phyloP scores from a whole-genome alignment of 1,140 invertebrate genomes.

The Grapholita molesta region DNA sequence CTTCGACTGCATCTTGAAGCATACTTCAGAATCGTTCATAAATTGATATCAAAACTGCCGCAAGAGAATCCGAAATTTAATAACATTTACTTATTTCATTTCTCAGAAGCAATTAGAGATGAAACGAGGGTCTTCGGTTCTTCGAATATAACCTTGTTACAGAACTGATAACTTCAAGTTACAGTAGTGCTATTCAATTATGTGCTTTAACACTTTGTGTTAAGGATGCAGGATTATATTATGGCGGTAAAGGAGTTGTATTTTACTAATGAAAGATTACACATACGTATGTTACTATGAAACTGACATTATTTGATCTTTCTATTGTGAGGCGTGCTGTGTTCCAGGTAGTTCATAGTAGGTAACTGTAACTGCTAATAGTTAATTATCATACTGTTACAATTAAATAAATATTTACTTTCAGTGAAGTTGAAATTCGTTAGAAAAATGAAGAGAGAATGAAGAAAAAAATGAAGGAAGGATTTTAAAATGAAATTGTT shows the following conservation, averaged over 20 bases:
- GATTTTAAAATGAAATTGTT: too few species aligned
- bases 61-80: constrained; percentile 33
- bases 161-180: not conserved
- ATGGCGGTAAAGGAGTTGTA: not conserved
- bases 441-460: too few species aligned
- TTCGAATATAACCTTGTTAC: constrained; percentile 33
- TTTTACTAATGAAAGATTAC: constrained; percentile 5
- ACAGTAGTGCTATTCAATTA: constrained; percentile 2
- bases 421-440: too few species aligned
- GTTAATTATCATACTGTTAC: not conserved
- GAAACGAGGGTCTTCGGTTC: constrained; percentile 41
- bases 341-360: not conserved
- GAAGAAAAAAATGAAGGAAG: too few species aligned
- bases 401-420: too few species aligned
- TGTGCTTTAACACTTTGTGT: not conserved
- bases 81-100: constrained; percentile 30
- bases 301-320: constrained; percentile 11
- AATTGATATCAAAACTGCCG: not conserved
- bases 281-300: not conserved
- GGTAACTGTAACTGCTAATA: not conserved
- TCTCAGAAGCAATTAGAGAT: constrained; percentile 53
- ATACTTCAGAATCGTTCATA: not conserved
- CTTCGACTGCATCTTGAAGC: not conserved
- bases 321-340: not conserved
- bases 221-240: not conserved